These are phyloP conservation scores for Pachypeltis micranthus DNA, from an alignment of 1,140 invertebrate species.

Conservation along the genomic window DNA sequence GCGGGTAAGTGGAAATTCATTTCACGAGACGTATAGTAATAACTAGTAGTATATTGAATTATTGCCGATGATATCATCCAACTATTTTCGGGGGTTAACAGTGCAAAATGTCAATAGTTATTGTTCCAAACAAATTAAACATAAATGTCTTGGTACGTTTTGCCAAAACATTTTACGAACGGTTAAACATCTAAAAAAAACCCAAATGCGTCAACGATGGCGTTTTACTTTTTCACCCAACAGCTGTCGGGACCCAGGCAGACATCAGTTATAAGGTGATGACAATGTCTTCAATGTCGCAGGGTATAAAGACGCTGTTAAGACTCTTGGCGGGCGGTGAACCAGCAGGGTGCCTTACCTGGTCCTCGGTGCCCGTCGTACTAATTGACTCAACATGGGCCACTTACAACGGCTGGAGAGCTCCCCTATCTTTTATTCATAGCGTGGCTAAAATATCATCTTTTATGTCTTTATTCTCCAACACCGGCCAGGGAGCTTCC, in stretches of 20 bases:
- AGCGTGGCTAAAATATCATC: constrained; percentile 6
- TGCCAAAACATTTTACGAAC: too few relatives aligned
- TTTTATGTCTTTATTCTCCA: neutral
- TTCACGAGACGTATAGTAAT: too few relatives aligned
- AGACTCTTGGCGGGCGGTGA: neutral
- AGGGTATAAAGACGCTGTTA: constrained; percentile 3
- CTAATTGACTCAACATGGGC: constrained; percentile 9
- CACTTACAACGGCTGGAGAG: neutral
- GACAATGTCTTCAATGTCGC: neutral
- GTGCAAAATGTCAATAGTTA: too few relatives aligned
- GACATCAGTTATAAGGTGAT: neutral
- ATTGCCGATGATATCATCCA: too few relatives aligned
- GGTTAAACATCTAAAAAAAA: too few relatives aligned
- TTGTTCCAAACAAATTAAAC: too few relatives aligned
- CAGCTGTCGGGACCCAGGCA: neutral
- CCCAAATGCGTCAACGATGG: too few relatives aligned
- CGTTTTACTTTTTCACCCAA: too few relatives aligned
- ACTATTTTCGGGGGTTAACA: too few relatives aligned
- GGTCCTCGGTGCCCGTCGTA: neutral
- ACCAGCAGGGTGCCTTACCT: constrained; percentile 6
- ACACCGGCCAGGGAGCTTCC: neutral
- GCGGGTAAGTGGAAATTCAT: too few relatives aligned
- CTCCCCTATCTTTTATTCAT: constrained; percentile 5
- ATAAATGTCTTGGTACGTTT: too few relatives aligned
- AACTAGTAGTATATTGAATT: too few relatives aligned